These are phyloP conservation scores for Chloroceryle inda DNA, from an alignment of 2,797 vertebrate genomes.

Conservation along the genomic window DNA sequence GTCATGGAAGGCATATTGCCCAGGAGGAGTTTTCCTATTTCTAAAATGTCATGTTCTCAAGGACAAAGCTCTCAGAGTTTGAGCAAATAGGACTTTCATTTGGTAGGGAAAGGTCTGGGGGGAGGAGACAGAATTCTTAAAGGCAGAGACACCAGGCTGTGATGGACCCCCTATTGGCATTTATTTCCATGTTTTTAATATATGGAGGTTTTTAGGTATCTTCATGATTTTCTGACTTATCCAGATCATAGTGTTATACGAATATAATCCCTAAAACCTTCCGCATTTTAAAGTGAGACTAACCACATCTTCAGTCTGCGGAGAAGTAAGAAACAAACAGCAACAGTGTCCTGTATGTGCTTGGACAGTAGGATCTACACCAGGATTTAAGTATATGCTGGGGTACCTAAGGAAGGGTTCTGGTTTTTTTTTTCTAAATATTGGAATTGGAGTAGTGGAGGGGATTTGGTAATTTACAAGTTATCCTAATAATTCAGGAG, in stretches of 20 bases:
- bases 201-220: neutral
- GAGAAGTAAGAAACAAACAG: neutral
- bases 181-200: neutral
- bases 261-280: neutral
- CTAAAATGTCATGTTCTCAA: neutral
- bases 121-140: neutral
- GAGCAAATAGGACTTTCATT: neutral
- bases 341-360: neutral
- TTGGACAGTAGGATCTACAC: neutral
- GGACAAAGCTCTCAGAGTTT: neutral
- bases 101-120: neutral
- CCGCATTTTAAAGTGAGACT: neutral
- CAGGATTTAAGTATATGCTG: neutral
- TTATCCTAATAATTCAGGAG: neutral
- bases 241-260: neutral
- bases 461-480: neutral
- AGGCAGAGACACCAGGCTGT: neutral
- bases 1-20: neutral
- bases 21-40: conserved; percentile 6
- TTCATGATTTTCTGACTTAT: neutral
- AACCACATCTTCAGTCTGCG: neutral
- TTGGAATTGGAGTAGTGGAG: neutral
- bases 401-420: neutral
- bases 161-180: neutral
- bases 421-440: neutral